Evolutionary conservation across 2,113 vertebrate genomes (phyloP), one percentile per base, ranked within the genome.

Genomic region (Chamaetylas fuelleborni): DNA sequence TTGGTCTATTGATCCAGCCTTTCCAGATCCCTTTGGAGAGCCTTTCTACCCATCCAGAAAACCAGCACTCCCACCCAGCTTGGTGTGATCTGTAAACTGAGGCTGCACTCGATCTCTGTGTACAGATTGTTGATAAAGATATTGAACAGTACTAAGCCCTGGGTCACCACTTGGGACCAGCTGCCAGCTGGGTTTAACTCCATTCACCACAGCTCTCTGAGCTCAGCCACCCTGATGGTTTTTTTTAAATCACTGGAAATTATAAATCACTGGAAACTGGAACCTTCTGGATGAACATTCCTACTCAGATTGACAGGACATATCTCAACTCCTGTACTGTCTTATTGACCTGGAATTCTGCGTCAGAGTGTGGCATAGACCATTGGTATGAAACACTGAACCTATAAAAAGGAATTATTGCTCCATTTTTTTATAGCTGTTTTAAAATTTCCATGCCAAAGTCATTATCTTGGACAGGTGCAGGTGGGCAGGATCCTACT

Each of bases 61-160:
- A 70, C 24, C 29, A 42, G 16, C 34, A 42, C 9, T 40, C 17
- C 14, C 13, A 20, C 8, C 2, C 42, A 43, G 0, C 6, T 8
- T 43, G 19, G 15, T 36, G 23, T 20, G 1, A 9, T 18, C 23
- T 57, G 31, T 10, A 83, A 36, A 33, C 6, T 26, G 48, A 83
- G 18, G 11, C 10, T 50, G 26, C 10, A 17, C 19, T 50, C 0
- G 0, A 43, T 43, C 28, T 61, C 31, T 38, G 50, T 60, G 19
- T 56, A 34, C 25, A 62, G 25, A 42, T 34, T 31, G 3, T 13
- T 33, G 47, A 69, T 18, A 34, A 69, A 48, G 31, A 13, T 19
- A 56, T 50, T 50, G 20, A 74, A 48, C 5, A 62, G 34, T 26
- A 11, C 19, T 42, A 38, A 42, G 19, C 8, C 23, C 48, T 28